A percentile compares a stretch with the other conserved stretches of the same genome.
These are phyloP conservation scores for Erythrocebus patas DNA, from an alignment of 2,113 vertebrate species.

Conservation along the genomic window DNA sequence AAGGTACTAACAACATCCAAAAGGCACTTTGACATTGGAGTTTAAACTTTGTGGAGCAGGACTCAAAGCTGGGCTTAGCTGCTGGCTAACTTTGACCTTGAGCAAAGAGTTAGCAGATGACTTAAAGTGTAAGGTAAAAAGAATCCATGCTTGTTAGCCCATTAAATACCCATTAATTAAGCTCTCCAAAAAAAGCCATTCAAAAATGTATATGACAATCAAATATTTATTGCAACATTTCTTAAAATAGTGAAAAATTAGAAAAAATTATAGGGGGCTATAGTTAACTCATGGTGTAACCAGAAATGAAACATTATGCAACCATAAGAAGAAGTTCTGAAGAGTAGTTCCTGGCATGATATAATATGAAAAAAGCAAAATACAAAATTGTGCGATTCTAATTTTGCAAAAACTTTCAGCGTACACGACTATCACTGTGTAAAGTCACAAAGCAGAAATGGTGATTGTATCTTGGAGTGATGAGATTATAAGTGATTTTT, in stretches of 20 bases:
- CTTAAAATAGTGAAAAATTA: neutral
- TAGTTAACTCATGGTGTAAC: no score
- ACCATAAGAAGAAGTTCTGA: neutral
- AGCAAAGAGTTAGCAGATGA: neutral
- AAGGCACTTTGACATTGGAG: rapidly evolving
- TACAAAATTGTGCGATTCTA: neutral
- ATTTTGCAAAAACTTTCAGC: neutral
- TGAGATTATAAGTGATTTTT: neutral
- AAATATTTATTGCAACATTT: neutral
- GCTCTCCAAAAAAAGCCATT: neutral
- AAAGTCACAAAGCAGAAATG: rapidly evolving
- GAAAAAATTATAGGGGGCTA: rapidly evolving
- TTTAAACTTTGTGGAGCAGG: neutral
- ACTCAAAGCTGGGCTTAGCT: neutral
- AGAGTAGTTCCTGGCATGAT: neutral
- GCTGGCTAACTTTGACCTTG: neutral
- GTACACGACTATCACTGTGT: rapidly evolving
- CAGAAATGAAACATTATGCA: neutral
- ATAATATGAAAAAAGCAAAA: neutral
- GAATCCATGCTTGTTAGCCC: neutral
- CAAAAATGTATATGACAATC: neutral
- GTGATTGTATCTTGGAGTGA: rapidly evolving
- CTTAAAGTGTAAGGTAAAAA: neutral
- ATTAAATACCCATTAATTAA: no score
- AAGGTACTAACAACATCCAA: neutral